Conservation (phyloP, 2,113 vertebrate genomes). For the Acanthisitta chloris region DNA sequence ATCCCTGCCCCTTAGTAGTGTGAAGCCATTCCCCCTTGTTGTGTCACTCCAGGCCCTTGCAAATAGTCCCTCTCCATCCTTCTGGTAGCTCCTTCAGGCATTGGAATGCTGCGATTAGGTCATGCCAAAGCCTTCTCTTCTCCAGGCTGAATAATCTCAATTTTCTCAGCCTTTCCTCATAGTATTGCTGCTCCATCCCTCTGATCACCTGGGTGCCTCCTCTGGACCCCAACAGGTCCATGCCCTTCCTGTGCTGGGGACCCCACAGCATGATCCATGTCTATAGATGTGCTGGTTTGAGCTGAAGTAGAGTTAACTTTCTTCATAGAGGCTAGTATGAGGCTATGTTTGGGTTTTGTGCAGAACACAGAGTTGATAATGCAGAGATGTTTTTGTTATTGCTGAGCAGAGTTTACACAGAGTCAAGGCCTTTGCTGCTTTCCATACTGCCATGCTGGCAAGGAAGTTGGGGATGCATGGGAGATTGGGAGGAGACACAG, state of each 20-base stretch:
- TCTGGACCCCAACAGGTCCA: background rate
- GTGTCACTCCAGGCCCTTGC: background rate
- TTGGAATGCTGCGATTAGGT: background rate
- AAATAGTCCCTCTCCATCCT: background rate
- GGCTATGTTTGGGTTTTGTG: no score
- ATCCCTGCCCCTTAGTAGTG: background rate
- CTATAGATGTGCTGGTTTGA: no score
- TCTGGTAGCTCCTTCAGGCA: background rate
- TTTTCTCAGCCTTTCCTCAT: background rate
- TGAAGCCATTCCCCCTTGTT: background rate
- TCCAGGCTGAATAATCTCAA: background rate
- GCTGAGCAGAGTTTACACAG: no score
- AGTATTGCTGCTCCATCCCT: background rate
- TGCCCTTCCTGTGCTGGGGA: background rate
- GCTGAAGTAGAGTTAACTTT: no score
- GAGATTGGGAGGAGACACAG: no score
- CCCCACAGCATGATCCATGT: background rate
- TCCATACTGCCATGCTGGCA: no score
- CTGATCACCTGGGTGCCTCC: background rate
- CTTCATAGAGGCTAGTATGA: no score
- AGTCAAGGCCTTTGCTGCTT: no score
- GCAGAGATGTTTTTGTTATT: no score
- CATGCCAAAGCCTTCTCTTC: background rate
- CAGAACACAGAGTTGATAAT: no score
- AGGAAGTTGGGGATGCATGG: no score